A percentile compares a stretch with the other conserved stretches of the same genome.
phyloP scores from a whole-genome alignment of 1,140 invertebrate genomes.

The Bombus consobrinus region DNA sequence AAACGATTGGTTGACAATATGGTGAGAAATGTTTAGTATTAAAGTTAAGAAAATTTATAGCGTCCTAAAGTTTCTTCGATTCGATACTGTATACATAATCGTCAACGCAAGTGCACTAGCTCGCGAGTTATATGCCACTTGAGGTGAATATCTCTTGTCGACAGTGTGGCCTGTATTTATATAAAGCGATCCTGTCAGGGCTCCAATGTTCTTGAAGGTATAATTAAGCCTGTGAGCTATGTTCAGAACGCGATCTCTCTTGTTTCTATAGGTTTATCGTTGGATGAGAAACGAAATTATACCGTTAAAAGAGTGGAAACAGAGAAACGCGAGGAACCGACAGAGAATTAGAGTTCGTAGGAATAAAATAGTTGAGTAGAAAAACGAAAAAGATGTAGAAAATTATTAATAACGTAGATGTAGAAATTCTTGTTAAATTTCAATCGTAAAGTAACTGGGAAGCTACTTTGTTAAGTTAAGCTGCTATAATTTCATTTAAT shows the following conservation, averaged over 20 bases:
- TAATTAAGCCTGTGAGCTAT: conserved; percentile 37
- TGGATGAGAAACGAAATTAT: not conserved
- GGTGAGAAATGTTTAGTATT: too few species aligned
- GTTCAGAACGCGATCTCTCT: not conserved
- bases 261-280: not conserved
- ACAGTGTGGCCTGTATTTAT: conserved; percentile 51
- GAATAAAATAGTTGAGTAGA: not conserved
- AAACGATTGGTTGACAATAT: too few species aligned
- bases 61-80: too few species aligned
- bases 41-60: too few species aligned
- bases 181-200: conserved; percentile 48
- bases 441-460: not conserved
- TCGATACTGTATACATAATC: not conserved
- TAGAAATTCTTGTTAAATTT: not conserved
- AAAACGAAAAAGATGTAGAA: not conserved
- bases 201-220: conserved; percentile 41
- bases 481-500: too few species aligned
- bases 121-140: conserved; percentile 37
- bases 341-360: not conserved
- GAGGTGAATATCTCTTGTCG: conserved; percentile 67
- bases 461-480: not conserved
- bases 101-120: not conserved
- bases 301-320: not conserved
- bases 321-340: not conserved
- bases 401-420: not conserved